phyloP scores from a whole-genome alignment of 2,113 vertebrate species.

The Astur gentilis region DNA sequence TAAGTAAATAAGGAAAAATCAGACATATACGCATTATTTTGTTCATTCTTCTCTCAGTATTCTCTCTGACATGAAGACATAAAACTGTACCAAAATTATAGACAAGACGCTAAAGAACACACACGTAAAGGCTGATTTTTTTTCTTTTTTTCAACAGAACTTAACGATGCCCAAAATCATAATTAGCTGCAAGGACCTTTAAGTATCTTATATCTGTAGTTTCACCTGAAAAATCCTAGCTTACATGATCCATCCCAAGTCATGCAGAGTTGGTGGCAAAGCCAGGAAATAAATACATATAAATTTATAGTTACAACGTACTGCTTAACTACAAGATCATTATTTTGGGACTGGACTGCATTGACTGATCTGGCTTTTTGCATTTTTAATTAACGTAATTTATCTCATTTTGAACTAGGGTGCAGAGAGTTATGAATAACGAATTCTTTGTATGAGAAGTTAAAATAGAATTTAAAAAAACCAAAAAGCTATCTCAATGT shows the following conservation, averaged over 20 bases:
- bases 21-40: not conserved
- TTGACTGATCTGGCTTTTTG: slow-evolving; percentile 11
- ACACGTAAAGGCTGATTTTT: not conserved
- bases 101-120: not conserved
- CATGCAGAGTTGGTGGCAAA: not conserved
- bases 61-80: not conserved
- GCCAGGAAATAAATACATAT: not conserved
- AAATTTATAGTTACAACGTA: not conserved
- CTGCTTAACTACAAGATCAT: not conserved
- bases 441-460: not conserved
- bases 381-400: slow-evolving; percentile 50
- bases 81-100: not conserved
- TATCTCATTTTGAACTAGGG: slow-evolving; percentile 8
- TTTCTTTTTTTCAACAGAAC: not conserved
- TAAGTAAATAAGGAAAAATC: slow-evolving; percentile 14
- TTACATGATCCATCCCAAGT: not conserved
- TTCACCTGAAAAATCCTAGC: not conserved
- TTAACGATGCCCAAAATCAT: not conserved
- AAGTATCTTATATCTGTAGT: not conserved
- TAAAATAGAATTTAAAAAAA: slow-evolving; percentile 1
- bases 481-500: not conserved
- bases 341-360: slow-evolving; percentile 7
- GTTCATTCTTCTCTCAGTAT: not conserved
- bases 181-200: not conserved
- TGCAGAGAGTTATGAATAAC: not conserved